A percentile compares a stretch with the other conserved stretches of the same genome.
Conservation (phyloP, 2,888 invertebrate species). For the Calameuta pallipes region DNA sequence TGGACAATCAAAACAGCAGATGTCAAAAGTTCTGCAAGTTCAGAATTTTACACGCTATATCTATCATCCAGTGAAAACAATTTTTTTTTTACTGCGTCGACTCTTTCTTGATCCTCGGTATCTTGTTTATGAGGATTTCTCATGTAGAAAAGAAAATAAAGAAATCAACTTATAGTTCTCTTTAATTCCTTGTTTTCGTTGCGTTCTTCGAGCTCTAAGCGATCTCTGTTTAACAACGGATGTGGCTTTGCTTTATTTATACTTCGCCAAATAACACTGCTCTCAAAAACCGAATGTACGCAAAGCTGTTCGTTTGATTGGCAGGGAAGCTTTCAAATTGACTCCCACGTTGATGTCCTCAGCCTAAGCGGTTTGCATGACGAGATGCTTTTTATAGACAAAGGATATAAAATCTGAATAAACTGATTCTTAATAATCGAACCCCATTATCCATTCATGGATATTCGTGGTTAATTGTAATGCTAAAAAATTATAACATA, state of each 20-base stretch:
- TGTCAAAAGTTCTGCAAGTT: neutral
- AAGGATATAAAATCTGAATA: neutral
- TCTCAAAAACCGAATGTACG: neutral
- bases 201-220: neutral
- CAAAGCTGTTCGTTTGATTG: neutral
- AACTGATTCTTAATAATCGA: neutral
- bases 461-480: neutral
- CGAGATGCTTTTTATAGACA: neutral
- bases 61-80: neutral
- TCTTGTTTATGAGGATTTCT: neutral
- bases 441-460: neutral
- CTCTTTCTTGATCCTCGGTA: neutral
- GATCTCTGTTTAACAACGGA: slow-evolving; percentile 1
- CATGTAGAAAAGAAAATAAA: neutral
- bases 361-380: neutral
- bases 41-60: neutral
- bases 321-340: neutral
- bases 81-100: neutral
- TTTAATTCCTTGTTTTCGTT: neutral
- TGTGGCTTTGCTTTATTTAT: neutral
- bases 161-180: neutral
- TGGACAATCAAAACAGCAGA: neutral
- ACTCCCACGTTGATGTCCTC: neutral
- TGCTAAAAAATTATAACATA: neutral
- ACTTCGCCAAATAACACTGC: neutral